Percentiles rank a stretch among this genome's conserved stretches.
These are phyloP conservation scores for Dinomys branickii DNA, from an alignment of 2,113 vertebrate species.

Conservation along the genomic window DNA sequence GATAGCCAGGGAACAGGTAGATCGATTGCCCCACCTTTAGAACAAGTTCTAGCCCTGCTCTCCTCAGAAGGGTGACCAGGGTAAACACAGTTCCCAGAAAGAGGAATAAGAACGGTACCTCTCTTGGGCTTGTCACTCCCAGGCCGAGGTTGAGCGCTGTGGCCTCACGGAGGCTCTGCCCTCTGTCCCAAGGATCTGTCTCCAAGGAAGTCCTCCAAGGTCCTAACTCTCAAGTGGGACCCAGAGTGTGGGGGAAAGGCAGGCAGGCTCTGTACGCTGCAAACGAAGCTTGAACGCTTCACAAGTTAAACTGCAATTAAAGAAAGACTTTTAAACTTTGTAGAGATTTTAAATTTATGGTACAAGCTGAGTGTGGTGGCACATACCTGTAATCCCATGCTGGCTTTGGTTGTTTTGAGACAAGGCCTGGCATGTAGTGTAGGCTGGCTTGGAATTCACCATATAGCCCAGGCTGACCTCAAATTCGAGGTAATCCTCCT, in stretches of 20 bases:
- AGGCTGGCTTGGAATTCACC: background rate
- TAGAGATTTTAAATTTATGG: too few relatives aligned
- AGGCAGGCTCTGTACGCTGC: background rate
- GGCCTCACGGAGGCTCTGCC: slow-evolving; percentile 33
- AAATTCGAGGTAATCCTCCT: background rate
- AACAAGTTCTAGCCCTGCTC: background rate
- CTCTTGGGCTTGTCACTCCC: background rate
- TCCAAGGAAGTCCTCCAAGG: background rate
- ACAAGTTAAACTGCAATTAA: background rate
- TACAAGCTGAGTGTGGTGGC: too few relatives aligned
- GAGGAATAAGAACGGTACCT: background rate
- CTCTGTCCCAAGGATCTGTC: too few relatives aligned
- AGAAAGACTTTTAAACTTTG: background rate
- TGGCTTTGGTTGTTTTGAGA: background rate
- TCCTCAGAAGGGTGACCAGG: background rate
- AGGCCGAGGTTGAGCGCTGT: background rate
- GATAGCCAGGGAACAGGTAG: background rate
- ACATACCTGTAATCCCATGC: too few relatives aligned
- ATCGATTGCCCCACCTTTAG: background rate
- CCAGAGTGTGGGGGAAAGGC: background rate
- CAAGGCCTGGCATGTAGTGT: background rate
- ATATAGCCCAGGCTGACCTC: background rate
- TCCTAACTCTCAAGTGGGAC: background rate
- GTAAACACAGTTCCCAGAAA: background rate
- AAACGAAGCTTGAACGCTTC: background rate